Evolutionary conservation across 23 tunicate genomes (phyloP).

Genomic region (Botrylloides violaceus): DNA sequence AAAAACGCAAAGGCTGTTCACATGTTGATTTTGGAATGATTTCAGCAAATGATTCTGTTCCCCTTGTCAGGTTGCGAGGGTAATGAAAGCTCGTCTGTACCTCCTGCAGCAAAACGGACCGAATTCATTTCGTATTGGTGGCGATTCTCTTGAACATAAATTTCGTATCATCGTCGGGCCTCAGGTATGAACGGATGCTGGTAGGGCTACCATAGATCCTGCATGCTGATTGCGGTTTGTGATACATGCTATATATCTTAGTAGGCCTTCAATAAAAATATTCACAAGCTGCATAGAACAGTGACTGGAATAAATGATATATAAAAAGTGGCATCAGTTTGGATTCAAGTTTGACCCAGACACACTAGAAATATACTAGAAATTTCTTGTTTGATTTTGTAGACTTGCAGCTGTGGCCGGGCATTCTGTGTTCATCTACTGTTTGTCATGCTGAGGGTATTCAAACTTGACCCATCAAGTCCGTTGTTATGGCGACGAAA

Average conservation of each 20-base stretch:
- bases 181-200: no score
- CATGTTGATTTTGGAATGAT: not conserved
- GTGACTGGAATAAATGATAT: no score
- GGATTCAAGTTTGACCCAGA: no score
- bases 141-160: conserved; percentile 87
- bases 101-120: conserved; percentile 92
- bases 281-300: no score
- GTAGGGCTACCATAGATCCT: no score
- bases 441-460: conserved; percentile 83
- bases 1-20: no score
- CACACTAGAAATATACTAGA: not conserved
- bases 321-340: no score
- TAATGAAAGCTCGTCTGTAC: conserved; percentile 69
- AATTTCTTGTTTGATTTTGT: conserved; percentile 1
- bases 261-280: no score
- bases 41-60: not conserved
- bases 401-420: conserved; percentile 87
- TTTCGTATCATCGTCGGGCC: conserved; percentile 78
- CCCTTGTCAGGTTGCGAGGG: conserved; percentile 58
- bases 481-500: conserved; percentile 67
- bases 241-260: no score
- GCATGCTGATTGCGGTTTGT: no score
- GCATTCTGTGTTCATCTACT: conserved; percentile 73
- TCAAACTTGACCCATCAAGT: conserved; percentile 72
- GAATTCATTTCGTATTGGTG: conserved; percentile 87